These are phyloP conservation scores for Thecophora atra DNA, from an alignment of 2,888 invertebrate species.

Conservation along the genomic window DNA sequence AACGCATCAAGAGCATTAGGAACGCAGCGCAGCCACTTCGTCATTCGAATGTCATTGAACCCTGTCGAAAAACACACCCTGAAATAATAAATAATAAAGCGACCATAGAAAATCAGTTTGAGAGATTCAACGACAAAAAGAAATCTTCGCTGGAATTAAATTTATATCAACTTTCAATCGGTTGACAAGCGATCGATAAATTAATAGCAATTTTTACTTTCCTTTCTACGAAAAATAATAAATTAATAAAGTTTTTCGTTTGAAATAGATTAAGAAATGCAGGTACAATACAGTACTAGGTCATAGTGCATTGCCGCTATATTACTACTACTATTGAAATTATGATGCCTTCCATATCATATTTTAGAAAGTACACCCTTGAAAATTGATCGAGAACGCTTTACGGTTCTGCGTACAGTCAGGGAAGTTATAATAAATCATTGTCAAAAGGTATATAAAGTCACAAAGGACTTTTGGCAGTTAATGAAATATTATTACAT, in stretches of 20 bases:
- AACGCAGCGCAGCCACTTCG: neutral
- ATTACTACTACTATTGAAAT: too few relatives aligned
- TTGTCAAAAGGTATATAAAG: too few relatives aligned
- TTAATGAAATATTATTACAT: too few relatives aligned
- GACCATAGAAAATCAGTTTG: neutral
- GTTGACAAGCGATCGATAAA: neutral
- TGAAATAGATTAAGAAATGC: too few relatives aligned
- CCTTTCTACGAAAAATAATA: neutral
- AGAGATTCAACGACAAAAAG: slow-evolving; percentile 23
- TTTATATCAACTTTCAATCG: slow-evolving; percentile 30
- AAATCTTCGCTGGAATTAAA: neutral
- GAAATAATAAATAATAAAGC: slow-evolving; percentile 1
- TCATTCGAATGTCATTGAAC: slow-evolving; percentile 22
- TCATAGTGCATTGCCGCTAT: too few relatives aligned
- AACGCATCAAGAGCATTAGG: neutral
- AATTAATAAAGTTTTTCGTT: neutral
- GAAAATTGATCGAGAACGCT: too few relatives aligned
- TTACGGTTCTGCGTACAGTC: too few relatives aligned
- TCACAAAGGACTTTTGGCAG: too few relatives aligned
- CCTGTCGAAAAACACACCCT: slow-evolving; percentile 21
- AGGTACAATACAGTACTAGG: too few relatives aligned
- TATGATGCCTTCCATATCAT: too few relatives aligned
- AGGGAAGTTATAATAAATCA: too few relatives aligned
- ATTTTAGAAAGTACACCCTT: too few relatives aligned
- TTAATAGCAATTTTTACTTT: slow-evolving; percentile 6